Conservation (phyloP, 2,888 invertebrate genomes). For the Drosophila austrosaltans region DNA sequence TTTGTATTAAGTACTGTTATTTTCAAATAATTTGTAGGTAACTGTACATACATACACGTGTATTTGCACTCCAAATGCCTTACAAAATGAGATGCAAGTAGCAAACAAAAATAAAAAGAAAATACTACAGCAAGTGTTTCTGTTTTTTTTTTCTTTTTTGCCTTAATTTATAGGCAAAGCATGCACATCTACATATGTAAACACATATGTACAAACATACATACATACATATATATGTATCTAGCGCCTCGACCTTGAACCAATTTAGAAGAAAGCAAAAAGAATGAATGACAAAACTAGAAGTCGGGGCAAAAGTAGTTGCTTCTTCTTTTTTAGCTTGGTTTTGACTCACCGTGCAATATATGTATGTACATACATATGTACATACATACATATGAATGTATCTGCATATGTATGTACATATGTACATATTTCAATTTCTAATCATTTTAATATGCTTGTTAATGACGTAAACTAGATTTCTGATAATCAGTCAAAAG, state of each 20-base stretch:
- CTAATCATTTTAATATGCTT: neutral
- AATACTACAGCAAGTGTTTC: conserved; percentile 1
- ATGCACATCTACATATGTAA: neutral
- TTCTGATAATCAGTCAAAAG: neutral
- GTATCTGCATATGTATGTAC: too few relatives aligned
- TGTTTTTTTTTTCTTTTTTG: conserved; percentile 12
- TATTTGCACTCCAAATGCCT: conserved; percentile 13
- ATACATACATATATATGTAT: neutral
- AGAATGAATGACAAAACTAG: conserved; percentile 1
- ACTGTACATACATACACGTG: neutral
- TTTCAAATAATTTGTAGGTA: neutral
- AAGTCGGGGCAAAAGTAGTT: neutral
- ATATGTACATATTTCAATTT: neutral
- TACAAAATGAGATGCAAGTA: conserved; percentile 12
- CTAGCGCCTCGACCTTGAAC: conserved; percentile 14
- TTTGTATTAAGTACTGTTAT: neutral
- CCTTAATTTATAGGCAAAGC: conserved; percentile 15
- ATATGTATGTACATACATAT: neutral
- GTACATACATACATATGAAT: too few relatives aligned
- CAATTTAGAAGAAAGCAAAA: conserved; percentile 13
- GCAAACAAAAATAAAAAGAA: neutral
- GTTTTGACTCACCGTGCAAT: neutral
- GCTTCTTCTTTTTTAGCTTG: neutral
- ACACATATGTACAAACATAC: neutral
- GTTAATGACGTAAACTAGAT: neutral